Conservation (phyloP, 1,140 invertebrate species). For the Papilio machaon region DNA sequence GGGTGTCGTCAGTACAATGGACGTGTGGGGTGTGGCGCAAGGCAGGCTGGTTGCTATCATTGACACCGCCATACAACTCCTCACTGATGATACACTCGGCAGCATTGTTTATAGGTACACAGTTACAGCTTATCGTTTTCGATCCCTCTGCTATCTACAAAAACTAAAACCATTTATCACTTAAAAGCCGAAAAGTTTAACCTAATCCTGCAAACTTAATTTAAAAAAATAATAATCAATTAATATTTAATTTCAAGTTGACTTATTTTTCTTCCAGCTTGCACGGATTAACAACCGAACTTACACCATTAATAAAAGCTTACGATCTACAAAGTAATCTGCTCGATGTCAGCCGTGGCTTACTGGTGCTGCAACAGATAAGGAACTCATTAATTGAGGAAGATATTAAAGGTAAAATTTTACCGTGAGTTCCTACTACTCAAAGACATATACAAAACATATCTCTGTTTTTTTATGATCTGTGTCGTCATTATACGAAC, state of each 20-base stretch:
- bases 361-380: constrained; percentile 55
- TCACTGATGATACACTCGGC: constrained; percentile 60
- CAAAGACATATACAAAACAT: not conserved
- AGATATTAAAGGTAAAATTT: constrained; percentile 59
- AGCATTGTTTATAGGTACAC: constrained; percentile 61
- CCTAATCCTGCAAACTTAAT: not conserved
- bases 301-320: constrained; percentile 69
- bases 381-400: constrained; percentile 64
- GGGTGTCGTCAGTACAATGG: constrained; percentile 54
- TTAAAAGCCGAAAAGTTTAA: not conserved
- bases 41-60: constrained; percentile 58
- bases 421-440: constrained; percentile 32
- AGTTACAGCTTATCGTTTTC: no score
- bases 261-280: constrained; percentile 55
- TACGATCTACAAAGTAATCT: constrained; percentile 63
- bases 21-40: constrained; percentile 53
- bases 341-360: constrained; percentile 53
- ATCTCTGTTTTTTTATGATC: no score
- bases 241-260: not conserved
- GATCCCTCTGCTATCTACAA: no score
- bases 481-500: no score
- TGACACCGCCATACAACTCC: constrained; percentile 59
- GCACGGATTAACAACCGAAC: constrained; percentile 65
- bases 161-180: not conserved
- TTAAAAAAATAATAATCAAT: not conserved